Percentiles rank a stretch among this genome's conserved stretches.
phyloP scores from a whole-genome alignment of 2,113 vertebrate genomes.

The Alosa alosa region DNA sequence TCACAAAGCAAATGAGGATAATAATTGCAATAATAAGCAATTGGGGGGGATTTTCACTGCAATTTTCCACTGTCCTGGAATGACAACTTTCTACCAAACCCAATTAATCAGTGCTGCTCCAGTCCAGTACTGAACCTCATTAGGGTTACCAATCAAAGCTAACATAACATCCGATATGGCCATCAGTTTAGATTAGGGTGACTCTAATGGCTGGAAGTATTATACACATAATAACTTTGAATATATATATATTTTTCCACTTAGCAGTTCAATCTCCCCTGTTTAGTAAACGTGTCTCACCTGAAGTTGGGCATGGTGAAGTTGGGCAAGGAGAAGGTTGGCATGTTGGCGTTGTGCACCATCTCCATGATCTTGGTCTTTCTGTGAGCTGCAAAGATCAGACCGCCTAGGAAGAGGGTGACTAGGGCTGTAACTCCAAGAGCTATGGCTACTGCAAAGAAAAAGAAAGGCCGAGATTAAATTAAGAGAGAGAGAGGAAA shows the following conservation, averaged over 20 bases:
- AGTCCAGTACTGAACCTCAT: background rate
- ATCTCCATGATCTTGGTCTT: conserved; percentile 55
- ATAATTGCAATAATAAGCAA: too few species aligned
- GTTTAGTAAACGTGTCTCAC: conserved; percentile 40
- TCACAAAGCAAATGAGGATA: background rate
- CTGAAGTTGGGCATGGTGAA: conserved; percentile 50
- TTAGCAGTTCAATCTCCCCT: background rate
- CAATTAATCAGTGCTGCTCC: background rate
- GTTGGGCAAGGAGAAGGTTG: conserved; percentile 33
- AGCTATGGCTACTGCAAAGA: conserved; percentile 61
- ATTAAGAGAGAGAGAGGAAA: background rate
- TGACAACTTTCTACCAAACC: background rate
- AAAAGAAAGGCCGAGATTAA: background rate
- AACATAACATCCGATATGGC: background rate
- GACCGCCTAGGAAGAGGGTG: conserved; percentile 50
- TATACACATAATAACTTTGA: too few species aligned
- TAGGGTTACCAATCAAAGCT: background rate
- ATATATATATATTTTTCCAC: background rate
- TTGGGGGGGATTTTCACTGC: background rate
- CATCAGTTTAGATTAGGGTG: too few species aligned
- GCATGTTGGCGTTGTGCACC: conserved; percentile 35
- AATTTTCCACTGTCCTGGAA: background rate
- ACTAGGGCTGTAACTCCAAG: conserved; percentile 61
- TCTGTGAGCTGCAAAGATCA: conserved; percentile 58
- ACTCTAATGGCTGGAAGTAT: too few species aligned